Evolutionary conservation across 2,888 invertebrate species (phyloP), one percentile per base, ranked within the genome.

Genomic region (Prenolepis imparis): DNA sequence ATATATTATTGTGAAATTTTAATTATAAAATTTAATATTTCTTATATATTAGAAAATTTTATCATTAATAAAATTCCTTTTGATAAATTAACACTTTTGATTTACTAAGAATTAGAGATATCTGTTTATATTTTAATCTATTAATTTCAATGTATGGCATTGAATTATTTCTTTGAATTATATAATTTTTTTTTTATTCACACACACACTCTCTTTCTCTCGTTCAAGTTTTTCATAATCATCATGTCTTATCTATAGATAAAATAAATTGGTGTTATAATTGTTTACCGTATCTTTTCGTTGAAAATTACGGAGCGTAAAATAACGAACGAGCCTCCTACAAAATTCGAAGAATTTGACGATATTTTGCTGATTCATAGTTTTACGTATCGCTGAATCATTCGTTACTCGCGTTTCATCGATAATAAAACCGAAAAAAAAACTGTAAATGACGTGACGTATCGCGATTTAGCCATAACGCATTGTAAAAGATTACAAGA

Each of bases 401-500:
- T 39, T 55, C 24, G 55, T 66, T 41, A 5, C 4, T 15, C 11
- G 21, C 15, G 15, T 8, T 21, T 67, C 39, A 52, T 66, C 12
- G 18, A 12, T 12, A 57, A 21, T 21, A 41, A 67, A 67, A 41
- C 15, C 15, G 21, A 28, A 28, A 55, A 48, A 44, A 15, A 52
- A 9, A 39, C 15, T 32, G n/a, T n/a, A n/a, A n/a, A n/a, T n/a
- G 66, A 77, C 39, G 39, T 66, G 52, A 66, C 52, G 28, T 57
- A 77, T 77, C 39, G 68, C 67, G 64, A 80, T 64, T 84, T 36
- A 8, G 44, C 15, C 24, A 81, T 68, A 85, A 85, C 68, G 48
- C 67, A 36, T 48, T 44, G 24, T 36, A 75, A 44, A 75, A 55
- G 57, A 74, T 44, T 74, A 82, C 48, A 70, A 80, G 67, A 81